Base-by-base conservation (phyloP, 2,888 invertebrate genomes). In the Cephus pygmeus region DNA sequence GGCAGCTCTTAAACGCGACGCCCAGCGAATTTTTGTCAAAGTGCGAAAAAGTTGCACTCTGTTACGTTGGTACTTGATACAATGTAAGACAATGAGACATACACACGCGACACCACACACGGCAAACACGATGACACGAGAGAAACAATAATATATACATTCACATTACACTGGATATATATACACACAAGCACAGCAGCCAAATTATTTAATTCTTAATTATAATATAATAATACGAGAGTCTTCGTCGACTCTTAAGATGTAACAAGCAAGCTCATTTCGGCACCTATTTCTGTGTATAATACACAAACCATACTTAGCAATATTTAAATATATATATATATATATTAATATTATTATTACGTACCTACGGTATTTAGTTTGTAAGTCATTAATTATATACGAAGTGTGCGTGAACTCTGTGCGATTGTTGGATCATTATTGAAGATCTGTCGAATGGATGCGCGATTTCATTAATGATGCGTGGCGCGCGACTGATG, bases 271-370 rank as follows among this genome's bases (percentile, higher is more conserved):
- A 87, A 88, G 87, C 87, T 89, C 86, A 88, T 88, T 89, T 88
- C 86, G 87, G 85, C 90, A 90, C 87, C 88, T 88, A 88, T 88
- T 89, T 90, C 85, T 90, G 87, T 88, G 87, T 87, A 88, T 87
- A 83, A 89, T 88, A 88, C 87, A 87, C 86, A 81, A 81, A 82
- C 83, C 69, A 36, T 40, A 73, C 80, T 82, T 83, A 86, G 84
- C 83, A 84, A 86, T 86, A 85, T 85, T 84, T 83, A 83, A 85
- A 78, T 75, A 82, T 81, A 75, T 69, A 79, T 69, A 80, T 75
- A 79, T 34, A 11, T 11, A 34, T 75, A 78, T 77, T 73, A 73
- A 73, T 76, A 75, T 69, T 77, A 80, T 73, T 30, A 74, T n/a
- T 69, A 30, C 12, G 30, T 75, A 36, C 68, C 33, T 34, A 40